Evolutionary conservation across 2,797 vertebrate species (phyloP).

Genomic region (Garrulus glandarius): DNA sequence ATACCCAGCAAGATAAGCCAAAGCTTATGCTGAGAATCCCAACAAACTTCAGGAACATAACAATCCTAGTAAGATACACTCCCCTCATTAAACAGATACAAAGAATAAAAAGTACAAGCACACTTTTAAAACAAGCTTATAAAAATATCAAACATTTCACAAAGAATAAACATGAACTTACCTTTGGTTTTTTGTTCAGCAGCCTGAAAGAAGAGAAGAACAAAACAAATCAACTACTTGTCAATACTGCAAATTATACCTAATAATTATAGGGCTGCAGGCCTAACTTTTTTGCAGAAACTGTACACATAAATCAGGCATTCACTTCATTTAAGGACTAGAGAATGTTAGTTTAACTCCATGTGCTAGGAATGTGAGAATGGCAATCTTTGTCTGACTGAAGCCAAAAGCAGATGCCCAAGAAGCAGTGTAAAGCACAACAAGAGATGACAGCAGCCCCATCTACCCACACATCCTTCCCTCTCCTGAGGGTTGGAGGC

Average conservation of each 20-base stretch:
- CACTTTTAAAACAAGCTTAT: background rate
- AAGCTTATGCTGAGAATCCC: background rate
- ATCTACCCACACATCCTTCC: background rate
- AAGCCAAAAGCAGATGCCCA: background rate
- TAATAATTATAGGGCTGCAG: background rate
- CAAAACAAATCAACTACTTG: slow-evolving; percentile 54
- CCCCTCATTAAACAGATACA: background rate
- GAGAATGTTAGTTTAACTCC: background rate
- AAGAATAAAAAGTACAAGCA: background rate
- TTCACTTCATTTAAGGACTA: background rate
- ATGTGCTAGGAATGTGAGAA: background rate
- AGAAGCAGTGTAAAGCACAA: background rate
- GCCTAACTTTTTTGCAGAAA: background rate
- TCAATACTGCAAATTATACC: background rate
- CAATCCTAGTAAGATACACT: background rate
- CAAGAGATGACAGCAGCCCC: background rate
- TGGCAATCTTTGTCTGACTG: background rate
- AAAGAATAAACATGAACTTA: slow-evolving; percentile 69
- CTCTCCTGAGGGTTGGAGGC: background rate
- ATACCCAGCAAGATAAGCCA: background rate
- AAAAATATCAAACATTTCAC: background rate
- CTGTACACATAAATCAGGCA: background rate
- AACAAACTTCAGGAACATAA: background rate
- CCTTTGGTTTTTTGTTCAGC: slow-evolving; percentile 99
- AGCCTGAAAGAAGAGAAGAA: slow-evolving; percentile 80